These are phyloP conservation scores for Peromyscus leucopus DNA, from an alignment of 2,113 vertebrate genomes.

Conservation along the genomic window DNA sequence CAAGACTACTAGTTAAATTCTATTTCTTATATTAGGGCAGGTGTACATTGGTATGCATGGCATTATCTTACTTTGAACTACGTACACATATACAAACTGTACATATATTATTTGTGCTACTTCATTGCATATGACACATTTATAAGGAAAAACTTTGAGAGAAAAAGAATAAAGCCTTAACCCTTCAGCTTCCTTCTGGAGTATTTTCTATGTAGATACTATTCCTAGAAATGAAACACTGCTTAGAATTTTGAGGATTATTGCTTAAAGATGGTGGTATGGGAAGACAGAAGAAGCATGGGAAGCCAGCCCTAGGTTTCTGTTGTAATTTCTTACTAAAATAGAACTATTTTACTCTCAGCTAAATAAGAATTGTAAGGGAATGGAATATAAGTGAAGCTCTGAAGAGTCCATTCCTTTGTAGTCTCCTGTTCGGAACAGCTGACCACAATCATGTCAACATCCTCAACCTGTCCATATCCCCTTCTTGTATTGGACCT, in stretches of 20 bases:
- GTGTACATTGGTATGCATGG: not conserved
- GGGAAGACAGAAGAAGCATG: not conserved
- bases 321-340: not conserved
- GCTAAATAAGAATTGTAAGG: not conserved
- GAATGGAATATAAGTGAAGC: not conserved
- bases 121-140: not conserved
- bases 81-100: not conserved
- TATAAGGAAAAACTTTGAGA: conserved; percentile 6
- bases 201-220: not conserved
- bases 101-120: not conserved
- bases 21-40: not conserved
- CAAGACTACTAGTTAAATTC: not conserved
- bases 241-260: not conserved
- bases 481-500: not conserved
- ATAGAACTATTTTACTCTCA: not conserved
- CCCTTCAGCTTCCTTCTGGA: not conserved
- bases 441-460: not conserved
- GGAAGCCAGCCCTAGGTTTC: not conserved
- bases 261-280: not conserved
- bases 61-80: not conserved
- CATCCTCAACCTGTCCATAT: not conserved
- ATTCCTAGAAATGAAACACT: not conserved
- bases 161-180: not conserved
- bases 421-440: not conserved
- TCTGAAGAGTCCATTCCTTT: not conserved